Evolutionary conservation across 2,888 invertebrate species (phyloP), one percentile per base, ranked within the genome.

Genomic region (Galeruca laticollis): DNA sequence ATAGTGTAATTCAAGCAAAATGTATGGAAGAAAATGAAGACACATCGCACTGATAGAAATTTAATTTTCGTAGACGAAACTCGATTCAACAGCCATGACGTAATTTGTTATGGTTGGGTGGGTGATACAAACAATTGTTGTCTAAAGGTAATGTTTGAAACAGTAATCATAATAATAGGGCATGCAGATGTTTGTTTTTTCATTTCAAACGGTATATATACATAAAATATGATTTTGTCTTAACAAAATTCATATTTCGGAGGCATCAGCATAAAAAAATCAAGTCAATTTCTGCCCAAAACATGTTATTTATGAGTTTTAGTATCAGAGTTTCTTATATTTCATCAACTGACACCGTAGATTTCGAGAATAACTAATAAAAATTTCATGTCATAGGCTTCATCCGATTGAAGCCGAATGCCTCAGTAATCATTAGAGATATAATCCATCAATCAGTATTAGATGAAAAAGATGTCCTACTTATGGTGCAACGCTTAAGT

Each of bases 61-160:
- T 15, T 47, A 47, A 47, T 47, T 47, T 47, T 9, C 18, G 15
- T 18, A 47, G 47, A 47, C 47, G 47, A 47, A 47, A 18, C 47
- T 15, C 15, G 18, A 18, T 18, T 47, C 47, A 47, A 47, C 47
- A 47, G 15, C 47, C 47, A 47, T 47, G 18, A 47, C 15, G 47
- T 47, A 47, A 47, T 47, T 47, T 47, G 47, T 47, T 47, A 47
- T 47, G 47, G 47, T 47, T 47, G 47, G 47, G 47, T 47, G 47
- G 47, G 47, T 47, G 18, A 18, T 47, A 47, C 47, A 47, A 47
- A 47, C 47, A 47, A 47, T 47, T 47, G 47, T 47, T 47, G 47
- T 47, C 47, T 47, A 18, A 47, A 47, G 47, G 15, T 47, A 18
- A 47, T 8, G 8, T 47, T 47, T 15, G 3, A 18, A 47, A 47